phyloP scores from a whole-genome alignment of 2,888 invertebrate genomes.

The Mechanitis mazaeus region DNA sequence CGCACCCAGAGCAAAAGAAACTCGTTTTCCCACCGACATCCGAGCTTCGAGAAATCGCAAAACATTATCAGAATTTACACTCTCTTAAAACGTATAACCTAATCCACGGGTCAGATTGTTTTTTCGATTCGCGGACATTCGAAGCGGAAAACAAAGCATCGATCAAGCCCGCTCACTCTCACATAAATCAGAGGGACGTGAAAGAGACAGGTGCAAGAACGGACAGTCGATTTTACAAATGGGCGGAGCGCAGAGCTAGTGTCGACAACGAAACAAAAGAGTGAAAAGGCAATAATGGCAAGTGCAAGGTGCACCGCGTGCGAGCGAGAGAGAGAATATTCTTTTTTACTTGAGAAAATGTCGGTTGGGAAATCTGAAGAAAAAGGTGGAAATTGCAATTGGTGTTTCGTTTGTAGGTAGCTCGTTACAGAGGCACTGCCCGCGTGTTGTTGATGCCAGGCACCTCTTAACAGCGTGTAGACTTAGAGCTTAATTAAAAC shows the following conservation, averaged over 20 bases:
- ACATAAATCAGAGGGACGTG: slow-evolving; percentile 73
- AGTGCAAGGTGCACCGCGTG: slow-evolving; percentile 65
- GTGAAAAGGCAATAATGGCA: slow-evolving; percentile 68
- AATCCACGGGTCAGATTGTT: slow-evolving; percentile 51
- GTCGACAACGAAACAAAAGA: slow-evolving; percentile 71
- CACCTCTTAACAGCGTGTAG: background rate
- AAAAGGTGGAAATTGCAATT: slow-evolving; percentile 49
- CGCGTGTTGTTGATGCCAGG: slow-evolving; percentile 32
- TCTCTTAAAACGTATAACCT: slow-evolving; percentile 55
- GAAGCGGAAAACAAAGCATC: slow-evolving; percentile 72
- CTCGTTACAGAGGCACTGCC: slow-evolving; percentile 28
- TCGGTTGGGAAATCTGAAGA: slow-evolving; percentile 66
- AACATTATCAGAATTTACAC: slow-evolving; percentile 66
- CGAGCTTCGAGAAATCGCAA: slow-evolving; percentile 59
- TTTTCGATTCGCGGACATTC: slow-evolving; percentile 56
- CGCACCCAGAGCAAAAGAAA: slow-evolving; percentile 44
- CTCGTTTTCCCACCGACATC: slow-evolving; percentile 55
- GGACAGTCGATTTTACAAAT: slow-evolving; percentile 74
- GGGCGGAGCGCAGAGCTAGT: slow-evolving; percentile 72
- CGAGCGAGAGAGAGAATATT: slow-evolving; percentile 48
- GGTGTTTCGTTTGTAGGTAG: slow-evolving; percentile 30
- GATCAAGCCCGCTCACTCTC: slow-evolving; percentile 75
- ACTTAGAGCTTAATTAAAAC: background rate
- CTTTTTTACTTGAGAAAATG: slow-evolving; percentile 50
- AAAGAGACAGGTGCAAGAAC: slow-evolving; percentile 74